Evolutionary conservation across 2,888 invertebrate species (phyloP).

Genomic region (Orthosia cruda): DNA sequence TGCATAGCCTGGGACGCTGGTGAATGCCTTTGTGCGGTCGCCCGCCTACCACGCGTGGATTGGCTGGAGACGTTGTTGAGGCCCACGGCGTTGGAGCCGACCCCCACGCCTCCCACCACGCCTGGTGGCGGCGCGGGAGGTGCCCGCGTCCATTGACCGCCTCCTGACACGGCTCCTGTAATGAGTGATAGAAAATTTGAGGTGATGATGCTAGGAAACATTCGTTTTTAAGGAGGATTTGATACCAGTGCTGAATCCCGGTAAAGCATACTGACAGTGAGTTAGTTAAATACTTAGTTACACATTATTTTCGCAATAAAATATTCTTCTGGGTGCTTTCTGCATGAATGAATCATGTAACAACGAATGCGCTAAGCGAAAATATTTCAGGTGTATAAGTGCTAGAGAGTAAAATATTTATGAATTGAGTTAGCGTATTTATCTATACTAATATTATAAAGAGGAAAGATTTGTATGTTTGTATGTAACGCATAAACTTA

Average conservation of each 20-base stretch:
- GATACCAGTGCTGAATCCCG: too few species aligned
- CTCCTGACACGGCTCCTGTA: constrained; percentile 86
- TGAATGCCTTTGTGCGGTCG: constrained; percentile 81
- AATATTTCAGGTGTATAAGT: background rate
- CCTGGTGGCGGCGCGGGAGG: constrained; percentile 94
- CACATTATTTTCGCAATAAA: too few species aligned
- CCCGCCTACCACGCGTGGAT: constrained; percentile 82
- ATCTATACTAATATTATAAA: too few species aligned
- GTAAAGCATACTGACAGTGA: too few species aligned
- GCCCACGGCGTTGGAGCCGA: constrained; percentile 73
- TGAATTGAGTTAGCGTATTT: background rate
- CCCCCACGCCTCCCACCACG: constrained; percentile 78
- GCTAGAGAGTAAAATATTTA: constrained; percentile 1
- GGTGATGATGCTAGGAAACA: background rate
- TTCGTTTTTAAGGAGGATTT: background rate
- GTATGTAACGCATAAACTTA: too few species aligned
- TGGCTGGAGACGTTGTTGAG: constrained; percentile 78
- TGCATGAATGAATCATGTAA: background rate
- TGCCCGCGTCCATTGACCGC: constrained; percentile 95
- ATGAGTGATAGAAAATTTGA: constrained; percentile 8
- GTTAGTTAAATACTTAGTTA: too few species aligned
- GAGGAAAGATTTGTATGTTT: too few species aligned
- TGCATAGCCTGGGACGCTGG: constrained; percentile 83
- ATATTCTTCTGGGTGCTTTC: background rate
- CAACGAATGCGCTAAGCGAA: background rate